Conservation (phyloP, 2,797 vertebrate species). For the Oryzias sinensis region DNA sequence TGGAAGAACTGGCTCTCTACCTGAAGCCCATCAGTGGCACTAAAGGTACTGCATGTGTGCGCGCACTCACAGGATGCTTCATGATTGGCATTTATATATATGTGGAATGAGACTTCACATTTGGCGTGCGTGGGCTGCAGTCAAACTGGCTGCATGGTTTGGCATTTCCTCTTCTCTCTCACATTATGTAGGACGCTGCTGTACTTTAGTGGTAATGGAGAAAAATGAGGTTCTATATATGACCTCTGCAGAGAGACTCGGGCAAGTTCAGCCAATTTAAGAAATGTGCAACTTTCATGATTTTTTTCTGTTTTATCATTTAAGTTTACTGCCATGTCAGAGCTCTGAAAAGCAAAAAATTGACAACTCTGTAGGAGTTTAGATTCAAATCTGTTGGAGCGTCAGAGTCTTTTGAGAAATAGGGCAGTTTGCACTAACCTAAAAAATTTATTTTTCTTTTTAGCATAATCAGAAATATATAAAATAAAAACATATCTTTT, state of each 20-base stretch:
- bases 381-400: neutral
- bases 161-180: slow-evolving; percentile 40
- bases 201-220: slow-evolving; percentile 19
- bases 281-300: neutral
- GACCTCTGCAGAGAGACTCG: slow-evolving; percentile 4
- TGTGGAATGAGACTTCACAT: slow-evolving; percentile 14
- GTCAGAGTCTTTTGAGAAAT: neutral
- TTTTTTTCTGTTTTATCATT: neutral
- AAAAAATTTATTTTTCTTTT: neutral
- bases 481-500: neutral
- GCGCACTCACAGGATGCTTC: neutral
- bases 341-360: slow-evolving; percentile 5
- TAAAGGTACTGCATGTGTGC: slow-evolving; percentile 78
- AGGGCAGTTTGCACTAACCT: neutral
- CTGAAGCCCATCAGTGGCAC: slow-evolving; percentile 90
- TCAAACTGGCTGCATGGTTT: slow-evolving; percentile 31
- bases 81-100: slow-evolving; percentile 7
- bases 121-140: slow-evolving; percentile 26
- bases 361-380: slow-evolving; percentile 4
- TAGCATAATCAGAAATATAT: neutral
- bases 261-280: slow-evolving; percentile 10
- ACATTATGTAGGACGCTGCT: slow-evolving; percentile 31
- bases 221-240: slow-evolving; percentile 8
- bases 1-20: slow-evolving; percentile 94
- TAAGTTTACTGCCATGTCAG: slow-evolving; percentile 1